These are phyloP conservation scores for Lithobates sylvaticus DNA, from an alignment of 2,797 vertebrate species.

Conservation along the genomic window DNA sequence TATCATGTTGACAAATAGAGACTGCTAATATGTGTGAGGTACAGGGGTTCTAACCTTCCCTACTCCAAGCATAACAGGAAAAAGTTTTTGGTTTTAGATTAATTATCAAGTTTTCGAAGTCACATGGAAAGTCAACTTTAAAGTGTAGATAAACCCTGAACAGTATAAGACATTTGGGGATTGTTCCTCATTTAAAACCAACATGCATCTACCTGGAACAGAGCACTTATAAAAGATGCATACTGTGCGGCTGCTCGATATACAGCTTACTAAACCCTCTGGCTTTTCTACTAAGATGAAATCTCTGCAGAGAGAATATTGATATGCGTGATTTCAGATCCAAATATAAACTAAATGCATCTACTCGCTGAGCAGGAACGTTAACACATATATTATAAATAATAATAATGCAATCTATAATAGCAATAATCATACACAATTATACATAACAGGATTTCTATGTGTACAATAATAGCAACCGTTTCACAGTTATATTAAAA, in stretches of 20 bases:
- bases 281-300: constrained; percentile 13
- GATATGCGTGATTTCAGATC: neutral
- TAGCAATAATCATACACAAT: neutral
- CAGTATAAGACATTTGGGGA: neutral
- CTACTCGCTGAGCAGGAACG: neutral
- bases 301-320: neutral
- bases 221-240: constrained; percentile 36
- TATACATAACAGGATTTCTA: neutral
- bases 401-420: neutral
- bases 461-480: neutral
- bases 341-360: neutral
- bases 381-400: neutral
- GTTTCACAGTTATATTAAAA: neutral
- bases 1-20: no score
- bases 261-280: neutral
- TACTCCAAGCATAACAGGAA: no score
- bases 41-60: no score
- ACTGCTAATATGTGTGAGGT: no score
- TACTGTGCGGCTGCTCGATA: constrained; percentile 10
- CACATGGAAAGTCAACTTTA: neutral
- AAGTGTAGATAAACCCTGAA: neutral
- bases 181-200: constrained; percentile 20
- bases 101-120: neutral
- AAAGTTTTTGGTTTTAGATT: no score
- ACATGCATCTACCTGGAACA: constrained; percentile 4